Conservation (phyloP, 1,140 invertebrate genomes). For the Hetaerina americana region DNA sequence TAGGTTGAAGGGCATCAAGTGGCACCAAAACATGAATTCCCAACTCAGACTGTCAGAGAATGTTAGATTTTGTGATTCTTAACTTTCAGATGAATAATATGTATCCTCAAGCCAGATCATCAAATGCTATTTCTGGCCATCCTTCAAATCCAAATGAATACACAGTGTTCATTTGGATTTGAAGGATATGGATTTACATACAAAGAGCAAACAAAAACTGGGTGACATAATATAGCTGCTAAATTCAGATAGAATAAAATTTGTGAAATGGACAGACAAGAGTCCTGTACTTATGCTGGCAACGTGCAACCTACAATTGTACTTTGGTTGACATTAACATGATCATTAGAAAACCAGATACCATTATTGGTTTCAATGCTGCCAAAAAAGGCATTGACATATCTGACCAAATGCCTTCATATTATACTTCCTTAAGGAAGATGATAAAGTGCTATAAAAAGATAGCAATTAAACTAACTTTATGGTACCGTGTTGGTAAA, state of each 20-base stretch:
- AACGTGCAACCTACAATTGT: constrained; percentile 13
- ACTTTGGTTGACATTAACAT: too few relatives aligned
- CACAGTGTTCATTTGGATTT: too few relatives aligned
- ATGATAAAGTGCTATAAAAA: constrained; percentile 26
- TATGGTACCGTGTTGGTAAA: constrained; percentile 24
- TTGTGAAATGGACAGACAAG: constrained; percentile 31
- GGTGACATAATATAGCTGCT: constrained; percentile 23
- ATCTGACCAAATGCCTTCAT: constrained; percentile 27
- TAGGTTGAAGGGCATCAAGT: too few relatives aligned
- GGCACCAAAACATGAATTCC: too few relatives aligned
- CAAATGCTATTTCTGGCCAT: too few relatives aligned
- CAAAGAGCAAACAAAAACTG: constrained; percentile 7
- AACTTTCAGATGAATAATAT: too few relatives aligned
- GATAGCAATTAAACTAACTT: constrained; percentile 21
- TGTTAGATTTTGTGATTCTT: too few relatives aligned
- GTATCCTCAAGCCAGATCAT: too few relatives aligned
- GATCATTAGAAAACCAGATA: constrained; percentile 23
- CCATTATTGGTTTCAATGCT: constrained; percentile 29
- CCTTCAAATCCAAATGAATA: too few relatives aligned
- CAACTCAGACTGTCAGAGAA: too few relatives aligned
- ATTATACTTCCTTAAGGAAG: constrained; percentile 22
- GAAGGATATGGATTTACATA: constrained; percentile 1
- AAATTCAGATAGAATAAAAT: constrained; percentile 22
- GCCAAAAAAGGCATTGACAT: constrained; percentile 28
- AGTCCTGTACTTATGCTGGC: constrained; percentile 25